A percentile compares a stretch with the other conserved stretches of the same genome.
Evolutionary conservation across 2,888 invertebrate species (phyloP).

Genomic region (Branchipolynoe longqiensis): DNA sequence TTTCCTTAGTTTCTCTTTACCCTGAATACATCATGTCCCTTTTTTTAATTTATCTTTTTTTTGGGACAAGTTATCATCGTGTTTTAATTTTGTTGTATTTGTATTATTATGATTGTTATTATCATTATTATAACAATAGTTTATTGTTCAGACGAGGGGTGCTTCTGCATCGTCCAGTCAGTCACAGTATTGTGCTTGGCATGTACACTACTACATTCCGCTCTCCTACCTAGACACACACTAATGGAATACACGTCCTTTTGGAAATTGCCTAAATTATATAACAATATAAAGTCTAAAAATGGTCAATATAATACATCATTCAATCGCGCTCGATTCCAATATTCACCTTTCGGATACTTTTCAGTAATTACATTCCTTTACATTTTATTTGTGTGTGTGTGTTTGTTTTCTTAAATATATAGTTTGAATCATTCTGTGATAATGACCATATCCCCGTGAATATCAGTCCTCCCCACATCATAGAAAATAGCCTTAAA

Average conservation of each 20-base stretch:
- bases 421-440: neutral
- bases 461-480: too few relatives aligned
- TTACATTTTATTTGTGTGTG: neutral
- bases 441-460: neutral
- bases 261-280: constrained; percentile 49
- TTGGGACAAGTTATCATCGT: neutral
- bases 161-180: neutral
- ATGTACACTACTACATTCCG: neutral
- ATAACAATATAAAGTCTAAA: constrained; percentile 25
- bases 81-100: too few relatives aligned
- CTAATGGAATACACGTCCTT: constrained; percentile 27
- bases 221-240: neutral
- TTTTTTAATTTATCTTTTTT: neutral
- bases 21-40: constrained; percentile 33
- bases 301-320: neutral
- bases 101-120: too few relatives aligned
- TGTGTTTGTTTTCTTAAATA: neutral
- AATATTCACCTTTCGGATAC: neutral
- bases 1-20: constrained; percentile 28
- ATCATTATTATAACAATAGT: too few relatives aligned
- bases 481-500: constrained; percentile 42
- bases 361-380: neutral
- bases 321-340: constrained; percentile 9
- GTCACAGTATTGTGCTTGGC: constrained; percentile 20
- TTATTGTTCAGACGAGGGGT: too few relatives aligned